Evolutionary conservation across 2,888 invertebrate species (phyloP).

Genomic region (Polymixis lichenea): DNA sequence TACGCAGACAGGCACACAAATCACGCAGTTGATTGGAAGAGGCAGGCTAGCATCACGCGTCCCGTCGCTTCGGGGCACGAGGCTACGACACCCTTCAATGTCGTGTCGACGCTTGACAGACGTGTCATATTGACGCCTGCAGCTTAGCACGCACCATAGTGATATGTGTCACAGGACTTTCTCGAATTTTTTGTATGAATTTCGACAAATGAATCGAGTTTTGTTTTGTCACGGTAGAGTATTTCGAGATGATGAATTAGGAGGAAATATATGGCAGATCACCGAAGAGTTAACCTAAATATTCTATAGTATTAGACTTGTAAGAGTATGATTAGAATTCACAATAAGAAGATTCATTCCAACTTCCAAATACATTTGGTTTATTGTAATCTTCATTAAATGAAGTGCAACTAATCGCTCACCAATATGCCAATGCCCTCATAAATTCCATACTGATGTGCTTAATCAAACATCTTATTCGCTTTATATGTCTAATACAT

Average conservation of each 20-base stretch:
- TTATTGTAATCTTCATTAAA: constrained; percentile 48
- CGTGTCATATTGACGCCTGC: constrained; percentile 18
- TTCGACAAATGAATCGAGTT: not conserved
- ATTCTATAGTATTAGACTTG: not conserved
- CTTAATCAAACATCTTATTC: constrained; percentile 44
- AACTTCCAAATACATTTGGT: constrained; percentile 35
- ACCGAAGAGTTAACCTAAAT: constrained; percentile 14
- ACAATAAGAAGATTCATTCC: constrained; percentile 25
- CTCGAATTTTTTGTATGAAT: not conserved
- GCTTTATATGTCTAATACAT: constrained; percentile 24
- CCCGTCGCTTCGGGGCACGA: constrained; percentile 46
- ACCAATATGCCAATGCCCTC: constrained; percentile 25
- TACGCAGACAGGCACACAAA: constrained; percentile 30
- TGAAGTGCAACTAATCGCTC: constrained; percentile 40
- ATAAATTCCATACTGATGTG: constrained; percentile 34
- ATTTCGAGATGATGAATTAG: not conserved
- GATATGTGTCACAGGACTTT: not conserved
- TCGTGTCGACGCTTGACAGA: constrained; percentile 30
- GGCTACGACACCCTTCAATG: constrained; percentile 34
- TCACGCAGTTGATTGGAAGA: constrained; percentile 38
- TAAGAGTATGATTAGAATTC: not conserved
- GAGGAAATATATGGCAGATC: not conserved
- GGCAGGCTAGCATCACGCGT: constrained; percentile 46
- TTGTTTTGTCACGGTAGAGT: not conserved
- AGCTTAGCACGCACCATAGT: not conserved